Conservation (phyloP, 2,888 invertebrate genomes). For the Lingula anatina region DNA sequence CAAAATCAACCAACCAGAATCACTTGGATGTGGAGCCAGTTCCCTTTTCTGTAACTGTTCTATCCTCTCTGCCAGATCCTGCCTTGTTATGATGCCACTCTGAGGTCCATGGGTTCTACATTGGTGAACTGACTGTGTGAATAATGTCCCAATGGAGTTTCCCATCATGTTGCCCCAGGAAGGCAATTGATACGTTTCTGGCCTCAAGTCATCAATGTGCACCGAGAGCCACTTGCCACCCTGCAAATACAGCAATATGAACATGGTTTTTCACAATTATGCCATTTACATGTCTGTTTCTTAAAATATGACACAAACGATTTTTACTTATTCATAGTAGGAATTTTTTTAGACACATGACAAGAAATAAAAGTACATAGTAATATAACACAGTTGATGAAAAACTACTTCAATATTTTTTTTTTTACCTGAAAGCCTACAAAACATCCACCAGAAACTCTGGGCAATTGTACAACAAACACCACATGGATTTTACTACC, state of each 20-base stretch:
- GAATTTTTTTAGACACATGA: not conserved
- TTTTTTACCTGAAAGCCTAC: conserved; percentile 35
- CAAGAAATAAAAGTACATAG: too few species aligned
- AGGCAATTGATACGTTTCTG: conserved; percentile 16
- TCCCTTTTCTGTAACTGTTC: too few species aligned
- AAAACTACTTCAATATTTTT: not conserved
- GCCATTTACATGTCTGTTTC: not conserved
- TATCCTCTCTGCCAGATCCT: too few species aligned
- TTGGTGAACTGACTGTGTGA: too few species aligned
- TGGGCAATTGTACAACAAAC: conserved; percentile 35
- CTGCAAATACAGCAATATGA: conserved; percentile 11
- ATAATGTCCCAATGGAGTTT: conserved; percentile 16
- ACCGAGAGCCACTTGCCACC: conserved; percentile 40
- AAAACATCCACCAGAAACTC: conserved; percentile 31
- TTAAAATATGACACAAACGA: not conserved
- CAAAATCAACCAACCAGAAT: too few species aligned
- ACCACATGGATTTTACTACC: conserved; percentile 22
- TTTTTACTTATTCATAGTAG: not conserved
- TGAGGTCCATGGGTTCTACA: too few species aligned
- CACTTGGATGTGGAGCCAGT: too few species aligned
- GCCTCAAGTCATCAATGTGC: conserved; percentile 39
- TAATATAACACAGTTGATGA: too few species aligned
- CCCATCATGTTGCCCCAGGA: conserved; percentile 17
- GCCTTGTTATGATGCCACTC: too few species aligned
- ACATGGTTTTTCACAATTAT: not conserved